A percentile compares a stretch with the other conserved stretches of the same genome.
phyloP scores from a whole-genome alignment of 1,140 invertebrate species.

The Brachionus rubens region DNA sequence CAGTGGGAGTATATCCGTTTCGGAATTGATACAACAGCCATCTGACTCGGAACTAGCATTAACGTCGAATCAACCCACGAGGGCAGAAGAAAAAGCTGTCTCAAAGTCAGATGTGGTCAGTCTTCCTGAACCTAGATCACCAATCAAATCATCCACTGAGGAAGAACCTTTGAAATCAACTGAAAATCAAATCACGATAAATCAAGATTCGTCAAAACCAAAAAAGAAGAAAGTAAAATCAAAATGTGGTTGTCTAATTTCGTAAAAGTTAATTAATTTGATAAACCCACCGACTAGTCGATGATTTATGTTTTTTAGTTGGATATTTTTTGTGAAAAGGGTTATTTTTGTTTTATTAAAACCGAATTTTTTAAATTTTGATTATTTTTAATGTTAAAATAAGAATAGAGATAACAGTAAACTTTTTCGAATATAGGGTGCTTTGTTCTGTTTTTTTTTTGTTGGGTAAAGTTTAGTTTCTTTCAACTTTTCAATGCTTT shows the following conservation, averaged over 20 bases:
- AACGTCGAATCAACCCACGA: not conserved
- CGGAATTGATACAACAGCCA: not conserved
- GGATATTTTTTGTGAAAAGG: not conserved
- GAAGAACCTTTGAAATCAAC: not conserved
- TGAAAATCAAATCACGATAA: too few relatives aligned
- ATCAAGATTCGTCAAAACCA: too few relatives aligned
- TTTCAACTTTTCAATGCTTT: too few relatives aligned
- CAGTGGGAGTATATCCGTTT: not conserved
- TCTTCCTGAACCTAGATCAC: not conserved
- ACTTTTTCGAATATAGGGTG: too few relatives aligned
- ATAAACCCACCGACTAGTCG: not conserved
- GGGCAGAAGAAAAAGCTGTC: not conserved
- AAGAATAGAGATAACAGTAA: conserved; percentile 57
- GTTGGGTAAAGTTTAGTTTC: too few relatives aligned
- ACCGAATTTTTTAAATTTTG: conserved; percentile 21
- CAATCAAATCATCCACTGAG: not conserved
- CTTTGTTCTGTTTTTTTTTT: too few relatives aligned
- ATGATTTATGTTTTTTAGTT: not conserved
- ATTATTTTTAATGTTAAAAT: conserved; percentile 53
- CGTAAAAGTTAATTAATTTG: conserved; percentile 10
- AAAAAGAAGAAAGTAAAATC: conserved; percentile 25
- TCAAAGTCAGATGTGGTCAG: not conserved
- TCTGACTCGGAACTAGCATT: not conserved
- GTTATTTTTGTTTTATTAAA: not conserved
- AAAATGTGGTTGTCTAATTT: conserved; percentile 22